Evolutionary conservation across 2,797 vertebrate species (phyloP).

Genomic region (Erpetoichthys calabaricus): DNA sequence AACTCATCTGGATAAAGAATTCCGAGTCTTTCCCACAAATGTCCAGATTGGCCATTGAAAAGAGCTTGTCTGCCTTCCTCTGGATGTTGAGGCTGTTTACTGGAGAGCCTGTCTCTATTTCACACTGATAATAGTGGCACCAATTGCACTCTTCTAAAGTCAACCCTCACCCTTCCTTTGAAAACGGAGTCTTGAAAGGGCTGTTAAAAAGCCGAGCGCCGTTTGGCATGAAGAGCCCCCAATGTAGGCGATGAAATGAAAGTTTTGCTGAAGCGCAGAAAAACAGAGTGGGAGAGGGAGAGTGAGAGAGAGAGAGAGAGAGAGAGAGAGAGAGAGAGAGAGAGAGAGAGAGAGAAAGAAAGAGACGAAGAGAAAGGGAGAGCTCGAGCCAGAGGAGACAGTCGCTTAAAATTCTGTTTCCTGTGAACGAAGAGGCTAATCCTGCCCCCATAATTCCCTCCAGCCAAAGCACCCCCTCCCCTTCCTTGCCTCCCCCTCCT

Average conservation of each 20-base stretch:
- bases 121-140: too few relatives aligned
- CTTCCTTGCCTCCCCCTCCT: conserved; percentile 1
- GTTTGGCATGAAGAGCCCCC: background rate
- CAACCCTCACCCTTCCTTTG: too few relatives aligned
- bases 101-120: too few relatives aligned
- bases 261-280: conserved; percentile 26
- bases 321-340: conserved; percentile 40
- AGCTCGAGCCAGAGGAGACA: conserved; percentile 35
- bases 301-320: conserved; percentile 23
- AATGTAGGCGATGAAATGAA: background rate
- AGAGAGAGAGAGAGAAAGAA: conserved; percentile 33
- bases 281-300: conserved; percentile 28
- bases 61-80: too few relatives aligned
- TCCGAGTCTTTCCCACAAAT: too few relatives aligned
- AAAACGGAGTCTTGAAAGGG: too few relatives aligned
- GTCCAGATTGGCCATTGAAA: too few relatives aligned
- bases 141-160: too few relatives aligned
- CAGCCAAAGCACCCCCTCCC: conserved; percentile 94
- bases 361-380: conserved; percentile 16
- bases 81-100: too few relatives aligned
- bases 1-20: too few relatives aligned
- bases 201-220: background rate
- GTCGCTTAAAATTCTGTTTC: conserved; percentile 99
- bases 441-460: conserved; percentile 99
- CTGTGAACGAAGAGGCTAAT: conserved; percentile 99